Evolutionary conservation across 2,888 invertebrate genomes (phyloP), one percentile per base, ranked within the genome.

Genomic region (Drosophila barbarae): DNA sequence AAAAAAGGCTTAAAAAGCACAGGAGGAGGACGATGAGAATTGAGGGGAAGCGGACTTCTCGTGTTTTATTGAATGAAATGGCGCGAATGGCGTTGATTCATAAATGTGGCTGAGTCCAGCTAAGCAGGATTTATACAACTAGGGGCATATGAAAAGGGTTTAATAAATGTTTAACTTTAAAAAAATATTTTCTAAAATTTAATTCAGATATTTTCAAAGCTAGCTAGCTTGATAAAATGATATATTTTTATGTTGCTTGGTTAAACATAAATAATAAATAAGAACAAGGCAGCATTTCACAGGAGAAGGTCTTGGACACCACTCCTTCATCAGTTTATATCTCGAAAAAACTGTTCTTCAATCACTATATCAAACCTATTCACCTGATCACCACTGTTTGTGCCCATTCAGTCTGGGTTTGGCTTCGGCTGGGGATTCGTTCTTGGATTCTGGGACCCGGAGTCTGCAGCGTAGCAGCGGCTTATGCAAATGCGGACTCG

Each of bases 41-140:
- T 12, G 38, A 5, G n/a, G 15, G 34, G 12, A 13, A 38, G 50
- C 23, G 44, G 47, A 71, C 74, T 70, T 21, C 65, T 68, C 81
- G 79, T 87, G 84, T 87, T 86, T 86, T 86, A 86, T 86, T 86
- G 86, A 86, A 87, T 86, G 86, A 87, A 87, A 82, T 85, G 84
- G 78, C 75, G 72, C 73, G 85, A 80, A 78, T 87, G 86, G 87
- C 86, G 87, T 86, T 86, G 86, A 86, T 86, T 86, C 86, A 86
- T 86, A 86, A 86, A 87, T 87, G 86, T 66, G 74, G 71, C 73
- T 73, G 30, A 44, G 53, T 39, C 64, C 35, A 34, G 54, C 50
- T 21, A 26, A 49, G 70, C 42, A 38, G 36, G 36, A 10, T 55
- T 21, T 15, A 3, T 5, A 60, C 59, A 59, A 2, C 10, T 18